These are phyloP conservation scores for Heliothis subflexa DNA, from an alignment of 1,140 invertebrate species.

Conservation along the genomic window DNA sequence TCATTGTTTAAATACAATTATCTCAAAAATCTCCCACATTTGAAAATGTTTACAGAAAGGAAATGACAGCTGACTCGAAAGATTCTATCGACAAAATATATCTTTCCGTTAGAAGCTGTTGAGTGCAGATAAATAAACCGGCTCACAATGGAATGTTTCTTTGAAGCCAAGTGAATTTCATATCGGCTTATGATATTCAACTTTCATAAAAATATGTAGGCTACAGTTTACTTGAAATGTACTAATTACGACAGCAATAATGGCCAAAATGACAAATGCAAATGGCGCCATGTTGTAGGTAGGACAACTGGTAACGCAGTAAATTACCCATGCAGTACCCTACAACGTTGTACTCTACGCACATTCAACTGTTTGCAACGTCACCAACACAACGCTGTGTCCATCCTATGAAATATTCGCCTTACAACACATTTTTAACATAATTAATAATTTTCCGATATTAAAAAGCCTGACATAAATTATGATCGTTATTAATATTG, in stretches of 20 bases:
- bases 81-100: slow-evolving; percentile 37
- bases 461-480: slow-evolving; percentile 33
- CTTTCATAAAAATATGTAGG: background rate
- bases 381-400: background rate
- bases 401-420: slow-evolving; percentile 1
- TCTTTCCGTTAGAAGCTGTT: slow-evolving; percentile 24
- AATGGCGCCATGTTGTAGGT: background rate
- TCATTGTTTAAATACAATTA: slow-evolving; percentile 3
- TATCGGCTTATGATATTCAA: background rate
- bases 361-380: slow-evolving; percentile 11
- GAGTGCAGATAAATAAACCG: slow-evolving; percentile 38
- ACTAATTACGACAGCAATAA: background rate
- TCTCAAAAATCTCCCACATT: slow-evolving; percentile 3
- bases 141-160: slow-evolving; percentile 23
- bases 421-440: slow-evolving; percentile 3
- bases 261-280: slow-evolving; percentile 28
- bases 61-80: slow-evolving; percentile 21
- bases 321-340: slow-evolving; percentile 15
- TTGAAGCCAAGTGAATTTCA: background rate
- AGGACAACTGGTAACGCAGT: slow-evolving; percentile 7
- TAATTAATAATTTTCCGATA: slow-evolving; percentile 26
- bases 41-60: slow-evolving; percentile 35
- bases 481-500: slow-evolving; percentile 23
- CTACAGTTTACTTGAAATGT: background rate
- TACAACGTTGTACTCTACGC: background rate